phyloP scores from a whole-genome alignment of 2,113 vertebrate genomes.

The Fukomys damarensis region DNA sequence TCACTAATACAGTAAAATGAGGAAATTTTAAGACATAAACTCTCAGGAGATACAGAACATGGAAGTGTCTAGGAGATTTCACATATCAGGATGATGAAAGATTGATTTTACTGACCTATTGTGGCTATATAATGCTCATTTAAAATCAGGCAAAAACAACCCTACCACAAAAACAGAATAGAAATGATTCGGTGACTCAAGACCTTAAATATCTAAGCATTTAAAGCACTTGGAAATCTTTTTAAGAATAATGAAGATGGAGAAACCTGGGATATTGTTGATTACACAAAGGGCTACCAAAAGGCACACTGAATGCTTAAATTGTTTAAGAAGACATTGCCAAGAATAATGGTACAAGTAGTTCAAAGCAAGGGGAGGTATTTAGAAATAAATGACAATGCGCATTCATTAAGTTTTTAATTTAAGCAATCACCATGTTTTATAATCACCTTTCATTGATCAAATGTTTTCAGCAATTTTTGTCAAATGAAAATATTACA shows the following conservation, averaged over 20 bases:
- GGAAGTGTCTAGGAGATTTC: neutral
- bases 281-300: neutral
- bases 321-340: neutral
- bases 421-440: neutral
- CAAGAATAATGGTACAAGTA: neutral
- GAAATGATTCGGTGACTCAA: neutral
- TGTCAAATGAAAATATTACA: neutral
- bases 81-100: neutral
- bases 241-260: neutral
- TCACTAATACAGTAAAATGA: neutral
- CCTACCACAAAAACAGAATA: neutral
- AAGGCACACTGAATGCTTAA: neutral
- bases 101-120: neutral
- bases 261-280: neutral
- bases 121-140: neutral
- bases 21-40: slow-evolving; percentile 32
- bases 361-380: neutral
- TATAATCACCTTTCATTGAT: neutral
- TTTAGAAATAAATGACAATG: neutral
- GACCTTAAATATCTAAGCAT: neutral
- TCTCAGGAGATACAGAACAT: neutral
- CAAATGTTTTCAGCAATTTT: neutral
- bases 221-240: neutral
- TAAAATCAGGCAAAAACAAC: neutral
- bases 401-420: neutral